phyloP scores from a whole-genome alignment of 1,140 invertebrate genomes.

The Halesus radiatus region DNA sequence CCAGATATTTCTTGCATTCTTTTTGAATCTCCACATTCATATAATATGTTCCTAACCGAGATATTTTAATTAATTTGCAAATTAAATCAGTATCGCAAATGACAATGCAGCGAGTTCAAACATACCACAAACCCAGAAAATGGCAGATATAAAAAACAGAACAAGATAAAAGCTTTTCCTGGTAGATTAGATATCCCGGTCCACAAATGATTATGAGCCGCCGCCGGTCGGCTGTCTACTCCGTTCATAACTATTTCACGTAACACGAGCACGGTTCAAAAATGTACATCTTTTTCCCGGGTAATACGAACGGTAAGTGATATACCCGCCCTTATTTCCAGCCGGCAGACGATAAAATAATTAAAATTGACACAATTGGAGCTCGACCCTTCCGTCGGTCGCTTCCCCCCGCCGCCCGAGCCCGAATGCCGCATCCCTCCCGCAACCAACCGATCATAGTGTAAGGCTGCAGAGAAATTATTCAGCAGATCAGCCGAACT shows the following conservation, averaged over 20 bases:
- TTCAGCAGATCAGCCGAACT: constrained; percentile 13
- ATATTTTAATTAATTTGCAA: too few species aligned
- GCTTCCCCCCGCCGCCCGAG: neutral
- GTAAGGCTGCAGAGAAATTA: constrained; percentile 22
- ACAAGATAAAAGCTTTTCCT: too few species aligned
- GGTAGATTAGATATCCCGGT: too few species aligned
- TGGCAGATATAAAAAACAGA: too few species aligned
- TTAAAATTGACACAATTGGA: constrained; percentile 41
- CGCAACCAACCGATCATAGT: neutral
- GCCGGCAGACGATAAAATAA: constrained; percentile 31
- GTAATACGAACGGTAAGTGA: constrained; percentile 12
- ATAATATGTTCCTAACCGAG: too few species aligned
- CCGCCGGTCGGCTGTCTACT: neutral
- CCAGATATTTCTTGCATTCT: too few species aligned
- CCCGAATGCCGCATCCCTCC: neutral
- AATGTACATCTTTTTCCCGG: constrained; percentile 29
- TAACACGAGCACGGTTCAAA: neutral
- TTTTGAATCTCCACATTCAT: too few species aligned
- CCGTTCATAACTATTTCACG: neutral
- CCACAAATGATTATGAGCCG: neutral
- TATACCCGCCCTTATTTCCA: constrained; percentile 31
- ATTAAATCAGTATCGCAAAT: too few species aligned
- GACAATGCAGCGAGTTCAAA: too few species aligned
- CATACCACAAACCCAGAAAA: too few species aligned
- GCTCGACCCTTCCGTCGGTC: neutral